These are phyloP conservation scores for Lordiphosa collinella DNA, from an alignment of 1,140 invertebrate species.

Conservation along the genomic window DNA sequence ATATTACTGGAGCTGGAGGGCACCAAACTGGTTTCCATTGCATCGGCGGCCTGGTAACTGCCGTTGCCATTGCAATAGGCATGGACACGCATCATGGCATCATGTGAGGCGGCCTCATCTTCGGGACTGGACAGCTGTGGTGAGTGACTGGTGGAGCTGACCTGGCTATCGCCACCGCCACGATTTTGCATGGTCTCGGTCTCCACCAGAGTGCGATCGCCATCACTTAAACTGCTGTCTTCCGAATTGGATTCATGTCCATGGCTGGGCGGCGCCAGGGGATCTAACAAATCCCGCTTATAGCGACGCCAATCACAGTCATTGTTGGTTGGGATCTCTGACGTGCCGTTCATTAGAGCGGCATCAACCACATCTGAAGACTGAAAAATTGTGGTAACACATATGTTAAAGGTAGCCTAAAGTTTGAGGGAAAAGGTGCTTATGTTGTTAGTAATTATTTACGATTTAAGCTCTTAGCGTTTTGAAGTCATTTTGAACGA, in stretches of 20 bases:
- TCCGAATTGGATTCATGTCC: constrained; percentile 86
- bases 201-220: constrained; percentile 86
- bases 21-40: constrained; percentile 33
- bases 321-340: constrained; percentile 19
- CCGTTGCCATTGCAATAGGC: constrained; percentile 68
- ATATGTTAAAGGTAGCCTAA: too few relatives aligned
- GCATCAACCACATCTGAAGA: constrained; percentile 72
- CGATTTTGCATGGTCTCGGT: constrained; percentile 81
- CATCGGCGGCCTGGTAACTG: constrained; percentile 48
- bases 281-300: constrained; percentile 48
- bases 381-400: constrained; percentile 1
- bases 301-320: constrained; percentile 57
- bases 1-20: constrained; percentile 21
- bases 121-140: constrained; percentile 78
- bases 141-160: constrained; percentile 80
- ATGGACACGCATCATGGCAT: constrained; percentile 66
- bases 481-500: too few relatives aligned
- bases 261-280: constrained; percentile 40
- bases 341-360: constrained; percentile 63
- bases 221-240: constrained; percentile 89
- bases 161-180: constrained; percentile 74
- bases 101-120: constrained; percentile 67
- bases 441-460: too few relatives aligned
- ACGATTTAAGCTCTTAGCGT: too few relatives aligned
- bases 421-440: too few relatives aligned